These are phyloP conservation scores for Ginglymostoma cirratum DNA, from an alignment of 2,113 vertebrate species.

Conservation along the genomic window DNA sequence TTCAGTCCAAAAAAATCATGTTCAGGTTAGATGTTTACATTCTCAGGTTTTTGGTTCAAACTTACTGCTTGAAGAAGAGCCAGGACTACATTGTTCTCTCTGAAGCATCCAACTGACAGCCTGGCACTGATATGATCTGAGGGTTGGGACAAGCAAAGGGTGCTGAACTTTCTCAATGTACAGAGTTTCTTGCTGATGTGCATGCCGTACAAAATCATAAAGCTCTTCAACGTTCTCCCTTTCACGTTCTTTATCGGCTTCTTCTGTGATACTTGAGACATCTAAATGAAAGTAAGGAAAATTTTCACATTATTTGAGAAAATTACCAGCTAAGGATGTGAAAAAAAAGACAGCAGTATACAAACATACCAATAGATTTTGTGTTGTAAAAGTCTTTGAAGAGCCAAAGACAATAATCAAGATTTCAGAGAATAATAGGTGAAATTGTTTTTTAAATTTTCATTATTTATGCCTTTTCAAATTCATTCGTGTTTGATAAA, in stretches of 20 bases:
- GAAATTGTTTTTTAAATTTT: background rate
- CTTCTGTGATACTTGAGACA: constrained; percentile 69
- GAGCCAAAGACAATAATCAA: background rate
- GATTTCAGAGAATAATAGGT: background rate
- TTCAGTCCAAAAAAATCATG: background rate
- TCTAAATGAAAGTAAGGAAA: constrained; percentile 47
- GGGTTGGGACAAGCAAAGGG: constrained; percentile 70
- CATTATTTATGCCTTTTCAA: background rate
- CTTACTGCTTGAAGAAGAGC: constrained; percentile 51
- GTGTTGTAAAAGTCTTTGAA: background rate
- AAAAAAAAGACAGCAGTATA: background rate
- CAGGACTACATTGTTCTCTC: constrained; percentile 50
- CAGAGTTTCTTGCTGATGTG: constrained; percentile 65
- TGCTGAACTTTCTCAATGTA: constrained; percentile 77
- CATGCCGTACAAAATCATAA: constrained; percentile 79
- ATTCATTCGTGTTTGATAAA: background rate
- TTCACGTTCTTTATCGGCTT: constrained; percentile 80
- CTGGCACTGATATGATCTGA: constrained; percentile 64
- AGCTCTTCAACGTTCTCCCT: constrained; percentile 91
- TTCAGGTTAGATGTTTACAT: background rate
- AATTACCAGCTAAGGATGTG: background rate
- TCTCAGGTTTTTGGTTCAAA: constrained; percentile 37
- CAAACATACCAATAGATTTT: background rate
- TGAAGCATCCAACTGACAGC: constrained; percentile 73
- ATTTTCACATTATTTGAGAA: background rate